A percentile compares a stretch with the other conserved stretches of the same genome.
phyloP scores from a whole-genome alignment of 2,888 invertebrate genomes.

The Drosophila melanosoma region DNA sequence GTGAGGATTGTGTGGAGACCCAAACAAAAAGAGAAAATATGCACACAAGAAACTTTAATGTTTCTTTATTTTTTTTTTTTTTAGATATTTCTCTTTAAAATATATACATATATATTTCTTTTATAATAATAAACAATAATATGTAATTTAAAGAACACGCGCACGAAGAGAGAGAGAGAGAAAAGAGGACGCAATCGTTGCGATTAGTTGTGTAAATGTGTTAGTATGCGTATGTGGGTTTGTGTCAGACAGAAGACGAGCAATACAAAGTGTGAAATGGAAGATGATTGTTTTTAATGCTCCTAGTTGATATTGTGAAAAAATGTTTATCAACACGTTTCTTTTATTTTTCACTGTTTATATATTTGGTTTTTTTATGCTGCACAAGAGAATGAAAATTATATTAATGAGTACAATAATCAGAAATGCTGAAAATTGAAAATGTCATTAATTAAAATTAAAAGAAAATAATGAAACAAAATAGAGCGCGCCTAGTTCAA shows the following conservation, averaged over 20 bases:
- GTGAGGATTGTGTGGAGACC: constrained; percentile 31
- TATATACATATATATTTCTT: neutral
- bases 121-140: constrained; percentile 32
- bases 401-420: constrained; percentile 29
- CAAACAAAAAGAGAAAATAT: constrained; percentile 33
- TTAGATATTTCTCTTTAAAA: constrained; percentile 8
- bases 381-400: constrained; percentile 58
- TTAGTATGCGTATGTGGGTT: constrained; percentile 9
- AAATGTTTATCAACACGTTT: constrained; percentile 47
- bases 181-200: constrained; percentile 70
- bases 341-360: constrained; percentile 22
- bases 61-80: constrained; percentile 15
- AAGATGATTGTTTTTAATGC: constrained; percentile 22
- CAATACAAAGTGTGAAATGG: constrained; percentile 5
- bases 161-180: constrained; percentile 28
- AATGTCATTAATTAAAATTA: constrained; percentile 17
- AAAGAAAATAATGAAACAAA: constrained; percentile 21
- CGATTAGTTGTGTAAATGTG: constrained; percentile 55
- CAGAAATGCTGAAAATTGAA: constrained; percentile 50
- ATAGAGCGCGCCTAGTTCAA: constrained; percentile 63
- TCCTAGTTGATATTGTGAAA: constrained; percentile 15
- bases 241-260: constrained; percentile 10
- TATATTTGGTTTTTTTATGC: constrained; percentile 22
- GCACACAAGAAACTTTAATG: constrained; percentile 21
- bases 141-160: constrained; percentile 46